These are phyloP conservation scores for Thymelicus sylvestris DNA, from an alignment of 2,888 invertebrate species.

Conservation along the genomic window DNA sequence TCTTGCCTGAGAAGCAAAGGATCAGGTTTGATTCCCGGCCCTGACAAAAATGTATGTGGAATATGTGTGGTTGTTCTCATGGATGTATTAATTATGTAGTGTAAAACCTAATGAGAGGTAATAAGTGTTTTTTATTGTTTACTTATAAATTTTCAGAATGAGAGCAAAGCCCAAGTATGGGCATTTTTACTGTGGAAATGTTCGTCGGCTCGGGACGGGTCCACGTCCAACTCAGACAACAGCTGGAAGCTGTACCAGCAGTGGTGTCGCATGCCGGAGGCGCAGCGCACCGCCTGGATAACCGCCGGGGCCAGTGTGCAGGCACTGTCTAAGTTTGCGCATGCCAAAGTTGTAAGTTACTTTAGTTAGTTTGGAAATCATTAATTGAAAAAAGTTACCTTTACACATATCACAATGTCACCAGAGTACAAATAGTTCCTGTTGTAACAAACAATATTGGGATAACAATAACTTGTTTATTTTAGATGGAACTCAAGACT, in stretches of 20 bases:
- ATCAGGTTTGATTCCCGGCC: too few species aligned
- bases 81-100: too few species aligned
- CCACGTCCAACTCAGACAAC: slow-evolving; percentile 81
- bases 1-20: too few species aligned
- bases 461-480: slow-evolving; percentile 28
- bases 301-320: slow-evolving; percentile 91
- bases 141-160: slow-evolving; percentile 77
- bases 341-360: slow-evolving; percentile 86
- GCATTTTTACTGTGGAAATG: slow-evolving; percentile 93
- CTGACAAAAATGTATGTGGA: too few species aligned
- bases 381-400: too few species aligned
- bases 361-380: too few species aligned
- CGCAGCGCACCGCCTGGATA: slow-evolving; percentile 91
- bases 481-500: slow-evolving; percentile 74
- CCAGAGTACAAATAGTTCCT: too few species aligned
- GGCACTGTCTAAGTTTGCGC: slow-evolving; percentile 87
- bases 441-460: too few species aligned
- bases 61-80: too few species aligned
- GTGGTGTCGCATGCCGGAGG: slow-evolving; percentile 92
- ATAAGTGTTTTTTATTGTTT: too few species aligned
- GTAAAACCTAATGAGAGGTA: too few species aligned
- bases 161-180: slow-evolving; percentile 93
- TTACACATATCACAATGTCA: too few species aligned
- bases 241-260: slow-evolving; percentile 93
- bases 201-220: slow-evolving; percentile 74